These are phyloP conservation scores for Melanerpes formicivorus DNA, from an alignment of 2,113 vertebrate genomes.

Conservation along the genomic window DNA sequence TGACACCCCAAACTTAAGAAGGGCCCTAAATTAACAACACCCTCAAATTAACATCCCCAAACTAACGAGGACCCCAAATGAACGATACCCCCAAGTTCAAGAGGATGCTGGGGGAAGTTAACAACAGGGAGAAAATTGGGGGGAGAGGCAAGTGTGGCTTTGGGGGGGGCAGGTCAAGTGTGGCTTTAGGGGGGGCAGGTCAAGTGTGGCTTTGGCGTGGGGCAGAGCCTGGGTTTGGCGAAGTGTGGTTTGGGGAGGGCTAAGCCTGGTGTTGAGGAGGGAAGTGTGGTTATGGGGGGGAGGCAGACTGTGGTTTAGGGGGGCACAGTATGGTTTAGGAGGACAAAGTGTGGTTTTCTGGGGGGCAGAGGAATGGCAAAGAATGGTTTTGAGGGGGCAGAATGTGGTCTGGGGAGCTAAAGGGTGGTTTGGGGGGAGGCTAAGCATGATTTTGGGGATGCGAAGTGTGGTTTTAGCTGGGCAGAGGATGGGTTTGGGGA, in stretches of 20 bases:
- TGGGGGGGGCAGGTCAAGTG: not conserved
- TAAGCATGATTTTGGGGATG: not conserved
- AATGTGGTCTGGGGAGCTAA: not conserved
- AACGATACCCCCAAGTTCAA: not conserved
- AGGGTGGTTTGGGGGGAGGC: not conserved
- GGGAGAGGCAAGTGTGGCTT: not conserved
- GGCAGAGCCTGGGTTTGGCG: not conserved
- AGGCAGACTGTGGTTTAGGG: not conserved
- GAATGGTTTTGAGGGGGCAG: not conserved
- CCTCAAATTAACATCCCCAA: not conserved
- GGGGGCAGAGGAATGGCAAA: not conserved
- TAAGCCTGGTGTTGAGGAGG: not conserved
- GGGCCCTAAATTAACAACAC: fast-evolving
- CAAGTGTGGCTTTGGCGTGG: not conserved
- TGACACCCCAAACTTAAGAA: fast-evolving
- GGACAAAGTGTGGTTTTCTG: not conserved
- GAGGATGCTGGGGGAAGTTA: not conserved
- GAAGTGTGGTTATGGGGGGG: not conserved
- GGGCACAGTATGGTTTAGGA: too few species aligned
- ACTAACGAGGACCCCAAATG: not conserved
- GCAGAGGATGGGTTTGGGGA: too few species aligned
- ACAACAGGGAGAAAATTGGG: not conserved
- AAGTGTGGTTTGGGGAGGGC: too few species aligned
- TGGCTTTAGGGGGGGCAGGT: not conserved
- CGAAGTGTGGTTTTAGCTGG: not conserved